These are phyloP conservation scores for Alligator sinensis DNA, from an alignment of 2,113 vertebrate species.

Conservation along the genomic window DNA sequence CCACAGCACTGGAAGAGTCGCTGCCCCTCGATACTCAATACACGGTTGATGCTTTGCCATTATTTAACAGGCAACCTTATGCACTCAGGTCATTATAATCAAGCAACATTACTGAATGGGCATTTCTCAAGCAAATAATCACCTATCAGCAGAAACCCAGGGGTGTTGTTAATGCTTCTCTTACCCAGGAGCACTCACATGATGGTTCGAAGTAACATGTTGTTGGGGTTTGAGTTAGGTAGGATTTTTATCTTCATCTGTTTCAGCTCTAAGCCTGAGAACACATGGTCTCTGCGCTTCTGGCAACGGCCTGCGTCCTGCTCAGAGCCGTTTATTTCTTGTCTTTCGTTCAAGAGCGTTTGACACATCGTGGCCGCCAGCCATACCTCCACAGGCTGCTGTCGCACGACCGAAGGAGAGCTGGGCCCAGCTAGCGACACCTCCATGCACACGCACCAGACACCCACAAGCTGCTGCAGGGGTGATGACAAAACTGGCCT, in stretches of 20 bases:
- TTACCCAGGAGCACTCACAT: neutral
- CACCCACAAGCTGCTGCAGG: constrained; percentile 35
- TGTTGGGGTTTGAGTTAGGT: constrained; percentile 19
- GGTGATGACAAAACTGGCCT: constrained; percentile 53
- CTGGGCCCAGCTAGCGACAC: constrained; percentile 35
- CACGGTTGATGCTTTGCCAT: neutral
- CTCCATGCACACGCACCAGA: neutral
- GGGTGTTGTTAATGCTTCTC: neutral
- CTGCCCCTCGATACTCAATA: neutral
- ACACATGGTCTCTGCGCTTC: constrained; percentile 34
- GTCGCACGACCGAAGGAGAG: constrained; percentile 29
- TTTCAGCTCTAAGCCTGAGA: constrained; percentile 62
- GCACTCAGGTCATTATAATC: neutral
- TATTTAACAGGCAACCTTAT: neutral
- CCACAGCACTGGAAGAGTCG: neutral
- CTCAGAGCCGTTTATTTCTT: constrained; percentile 44
- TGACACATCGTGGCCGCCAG: constrained; percentile 35
- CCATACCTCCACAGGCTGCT: constrained; percentile 43
- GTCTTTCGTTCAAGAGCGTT: constrained; percentile 48
- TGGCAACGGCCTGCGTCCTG: constrained; percentile 37
- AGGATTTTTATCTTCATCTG: constrained; percentile 60
- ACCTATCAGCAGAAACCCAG: neutral
- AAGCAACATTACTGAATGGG: neutral
- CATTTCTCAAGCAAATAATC: constrained; percentile 27
- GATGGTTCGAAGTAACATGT: constrained; percentile 29